Evolutionary conservation across 2,797 vertebrate genomes (phyloP), one percentile per base, ranked within the genome.

Genomic region (Leptoclinus maculatus): DNA sequence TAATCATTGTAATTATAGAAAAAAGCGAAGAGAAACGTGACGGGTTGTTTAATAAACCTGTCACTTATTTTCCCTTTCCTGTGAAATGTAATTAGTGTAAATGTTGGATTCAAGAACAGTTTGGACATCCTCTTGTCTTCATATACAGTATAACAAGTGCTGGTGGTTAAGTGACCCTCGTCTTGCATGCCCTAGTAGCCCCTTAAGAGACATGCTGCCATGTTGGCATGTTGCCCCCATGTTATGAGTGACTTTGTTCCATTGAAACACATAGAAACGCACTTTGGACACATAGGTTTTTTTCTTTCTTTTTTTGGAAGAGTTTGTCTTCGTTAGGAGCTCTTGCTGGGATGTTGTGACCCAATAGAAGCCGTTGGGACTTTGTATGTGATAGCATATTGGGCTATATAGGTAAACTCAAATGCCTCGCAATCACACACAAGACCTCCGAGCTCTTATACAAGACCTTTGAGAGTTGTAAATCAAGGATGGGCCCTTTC

Each of bases 391-490:
- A 84, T 74, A 74, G 17, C 38, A 83, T 76, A 78, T 17, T 38
- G 69, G 79, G 68, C 74, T 78, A 76, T 63, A 82, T 73, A 82
- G 76, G 74, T 83, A 67, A 74, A 66, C 38, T 29, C 2, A 8
- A 16, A 53, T 3, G 19, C 47, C 39, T 67, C 45, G 16, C 29
- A 69, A 45, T 12, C 38, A 41, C 38, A 56, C 34, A 13, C 41
- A 51, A 17, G 87, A 89, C 83, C 88, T 85, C 85, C 85, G 54
- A 63, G 69, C 60, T 88, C 12, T 64, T 74, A 11, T 62, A 80
- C 53, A 10, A 83, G 69, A 80, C 86, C 85, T 71, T 23, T 80
- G 87, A 87, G 91, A 86, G 62, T 73, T 83, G 84, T 89, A 88
- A 89, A 90, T 91, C 87, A 80, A 34, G 60, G 82, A 84, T 57